Conservation (phyloP, 2,113 vertebrate genomes). For the Euleptes europaea region DNA sequence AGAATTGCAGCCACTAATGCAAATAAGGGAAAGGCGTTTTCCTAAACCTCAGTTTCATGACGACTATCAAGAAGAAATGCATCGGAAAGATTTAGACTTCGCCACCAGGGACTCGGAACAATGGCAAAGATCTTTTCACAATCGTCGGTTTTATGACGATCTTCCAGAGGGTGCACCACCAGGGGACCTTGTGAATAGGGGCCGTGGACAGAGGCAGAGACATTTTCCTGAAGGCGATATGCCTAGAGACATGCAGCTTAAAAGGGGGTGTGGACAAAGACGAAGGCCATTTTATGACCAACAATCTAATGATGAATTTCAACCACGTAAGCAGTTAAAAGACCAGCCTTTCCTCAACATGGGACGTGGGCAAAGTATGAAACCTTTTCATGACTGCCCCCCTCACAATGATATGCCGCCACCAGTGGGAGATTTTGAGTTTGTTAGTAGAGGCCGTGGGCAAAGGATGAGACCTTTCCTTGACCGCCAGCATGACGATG, state of each 20-base stretch:
- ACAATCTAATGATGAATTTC: slow-evolving; percentile 50
- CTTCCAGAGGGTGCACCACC: slow-evolving; percentile 36
- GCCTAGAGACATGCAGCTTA: slow-evolving; percentile 41
- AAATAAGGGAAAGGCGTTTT: slow-evolving; percentile 57
- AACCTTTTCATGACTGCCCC: slow-evolving; percentile 44
- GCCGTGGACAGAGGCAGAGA: slow-evolving; percentile 41
- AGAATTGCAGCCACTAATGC: slow-evolving; percentile 49
- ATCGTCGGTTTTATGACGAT: slow-evolving; percentile 44
- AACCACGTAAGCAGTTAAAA: slow-evolving; percentile 35
- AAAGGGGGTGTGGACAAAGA: slow-evolving; percentile 32
- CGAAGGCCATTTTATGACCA: slow-evolving; percentile 33
- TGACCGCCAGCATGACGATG: slow-evolving; percentile 36
- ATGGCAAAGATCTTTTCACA: slow-evolving; percentile 43
- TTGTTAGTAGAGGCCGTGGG: slow-evolving; percentile 41
- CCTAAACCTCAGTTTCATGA: slow-evolving; percentile 50
- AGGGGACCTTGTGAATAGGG: slow-evolving; percentile 27
- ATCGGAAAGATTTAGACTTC: slow-evolving; percentile 55
- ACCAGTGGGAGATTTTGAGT: slow-evolving; percentile 53
- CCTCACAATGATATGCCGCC: slow-evolving; percentile 41
- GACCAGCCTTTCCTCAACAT: slow-evolving; percentile 39
- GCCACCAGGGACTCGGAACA: slow-evolving; percentile 42
- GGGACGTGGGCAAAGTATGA: slow-evolving; percentile 40
- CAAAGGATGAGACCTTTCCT: slow-evolving; percentile 50
- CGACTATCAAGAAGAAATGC: slow-evolving; percentile 45
- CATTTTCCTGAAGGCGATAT: slow-evolving; percentile 52